These are phyloP conservation scores for Battus philenor DNA, from an alignment of 1,140 invertebrate genomes.

Conservation along the genomic window DNA sequence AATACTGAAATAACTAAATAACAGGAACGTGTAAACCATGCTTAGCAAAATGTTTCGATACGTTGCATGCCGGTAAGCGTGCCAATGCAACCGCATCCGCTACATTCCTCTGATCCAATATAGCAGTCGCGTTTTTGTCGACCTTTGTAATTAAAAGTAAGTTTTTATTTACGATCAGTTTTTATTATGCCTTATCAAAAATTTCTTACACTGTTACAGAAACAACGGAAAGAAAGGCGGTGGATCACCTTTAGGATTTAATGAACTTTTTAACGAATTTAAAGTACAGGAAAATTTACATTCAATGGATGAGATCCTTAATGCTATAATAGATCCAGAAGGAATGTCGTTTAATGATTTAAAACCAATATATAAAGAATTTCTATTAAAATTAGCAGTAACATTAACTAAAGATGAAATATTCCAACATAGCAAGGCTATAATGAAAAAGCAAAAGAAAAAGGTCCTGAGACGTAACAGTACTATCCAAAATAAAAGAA, in stretches of 20 bases:
- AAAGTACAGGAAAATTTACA: constrained; percentile 89
- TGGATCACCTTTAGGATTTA: constrained; percentile 87
- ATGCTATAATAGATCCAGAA: constrained; percentile 90
- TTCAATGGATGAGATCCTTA: constrained; percentile 91
- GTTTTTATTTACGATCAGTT: constrained; percentile 1
- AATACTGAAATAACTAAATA: constrained; percentile 35
- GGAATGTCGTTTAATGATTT: constrained; percentile 95
- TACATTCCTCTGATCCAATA: constrained; percentile 53
- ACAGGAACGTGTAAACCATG: constrained; percentile 43
- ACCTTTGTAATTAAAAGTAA: constrained; percentile 24
- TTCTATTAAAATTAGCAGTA: constrained; percentile 88
- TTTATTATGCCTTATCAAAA: constrained; percentile 12
- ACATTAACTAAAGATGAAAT: constrained; percentile 93
- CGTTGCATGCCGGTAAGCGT: constrained; percentile 59
- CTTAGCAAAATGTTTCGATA: constrained; percentile 54
- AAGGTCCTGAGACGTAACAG: constrained; percentile 77
- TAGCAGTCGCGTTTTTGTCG: constrained; percentile 36
- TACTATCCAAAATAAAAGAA: constrained; percentile 71
- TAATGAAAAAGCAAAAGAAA: constrained; percentile 89
- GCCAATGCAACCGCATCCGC: constrained; percentile 52
- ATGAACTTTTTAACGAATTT: constrained; percentile 89
- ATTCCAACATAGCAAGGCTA: constrained; percentile 90
- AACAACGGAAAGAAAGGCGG: constrained; percentile 78
- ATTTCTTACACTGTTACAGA: constrained; percentile 56
- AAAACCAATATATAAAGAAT: constrained; percentile 93